phyloP scores from a whole-genome alignment of 2,113 vertebrate species.

The Cryptomyrus ogoouensis region DNA sequence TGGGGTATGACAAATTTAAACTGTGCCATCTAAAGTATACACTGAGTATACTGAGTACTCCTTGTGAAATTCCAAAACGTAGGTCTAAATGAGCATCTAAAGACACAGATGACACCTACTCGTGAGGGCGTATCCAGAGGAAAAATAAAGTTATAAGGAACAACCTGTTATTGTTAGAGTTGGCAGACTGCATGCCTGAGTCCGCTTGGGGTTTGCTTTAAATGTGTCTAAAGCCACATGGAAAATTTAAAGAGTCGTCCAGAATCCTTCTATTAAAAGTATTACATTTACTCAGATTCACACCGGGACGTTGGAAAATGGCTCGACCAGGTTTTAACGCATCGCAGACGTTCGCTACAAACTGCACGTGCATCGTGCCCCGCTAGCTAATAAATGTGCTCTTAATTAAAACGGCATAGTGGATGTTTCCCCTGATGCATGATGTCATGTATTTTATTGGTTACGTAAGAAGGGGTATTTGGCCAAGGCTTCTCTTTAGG shows the following conservation, averaged over 20 bases:
- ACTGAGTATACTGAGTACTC: background rate
- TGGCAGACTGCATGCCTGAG: background rate
- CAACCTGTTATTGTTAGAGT: background rate
- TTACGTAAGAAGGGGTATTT: background rate
- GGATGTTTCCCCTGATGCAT: background rate
- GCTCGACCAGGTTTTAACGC: background rate
- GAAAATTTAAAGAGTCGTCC: background rate
- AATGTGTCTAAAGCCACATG: background rate
- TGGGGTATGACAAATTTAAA: conserved; percentile 8
- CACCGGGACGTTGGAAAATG: background rate
- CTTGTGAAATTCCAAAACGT: background rate
- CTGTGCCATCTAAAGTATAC: background rate
- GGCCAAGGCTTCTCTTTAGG: background rate
- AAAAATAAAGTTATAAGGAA: background rate
- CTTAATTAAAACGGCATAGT: background rate
- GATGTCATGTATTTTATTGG: background rate
- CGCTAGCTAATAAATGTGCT: background rate
- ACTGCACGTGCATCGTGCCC: background rate
- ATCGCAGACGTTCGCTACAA: background rate
- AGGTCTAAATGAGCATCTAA: background rate
- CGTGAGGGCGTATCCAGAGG: background rate
- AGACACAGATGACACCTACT: background rate
- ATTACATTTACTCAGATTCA: conserved; percentile 4
- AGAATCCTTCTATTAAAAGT: background rate
- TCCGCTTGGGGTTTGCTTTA: background rate